A percentile compares a stretch with the other conserved stretches of the same genome.
Conservation (phyloP, 2,797 vertebrate genomes). For the Etheostoma nigrum region DNA sequence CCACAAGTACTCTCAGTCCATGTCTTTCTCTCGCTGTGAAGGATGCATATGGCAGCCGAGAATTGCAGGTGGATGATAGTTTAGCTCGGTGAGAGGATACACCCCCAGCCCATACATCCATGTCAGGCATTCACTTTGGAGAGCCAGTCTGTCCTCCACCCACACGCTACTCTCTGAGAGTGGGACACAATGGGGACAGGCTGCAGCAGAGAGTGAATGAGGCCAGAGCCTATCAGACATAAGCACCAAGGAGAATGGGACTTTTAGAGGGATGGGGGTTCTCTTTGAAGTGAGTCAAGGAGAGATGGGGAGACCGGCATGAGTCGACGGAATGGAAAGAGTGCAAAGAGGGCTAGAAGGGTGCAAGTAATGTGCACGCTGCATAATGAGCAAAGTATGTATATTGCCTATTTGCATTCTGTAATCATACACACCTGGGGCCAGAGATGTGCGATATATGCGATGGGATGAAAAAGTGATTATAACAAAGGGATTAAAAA, state of each 20-base stretch:
- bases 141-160: conserved; percentile 80
- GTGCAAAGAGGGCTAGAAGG: conserved; percentile 49
- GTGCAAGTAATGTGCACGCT: conserved; percentile 48
- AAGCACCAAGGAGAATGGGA: conserved; percentile 82
- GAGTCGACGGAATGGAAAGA: conserved; percentile 63
- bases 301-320: conserved; percentile 64
- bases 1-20: conserved; percentile 78
- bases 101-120: conserved; percentile 73
- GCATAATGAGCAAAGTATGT: conserved; percentile 57
- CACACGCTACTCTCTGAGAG: conserved; percentile 74
- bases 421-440: conserved; percentile 66
- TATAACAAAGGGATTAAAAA: conserved; percentile 69
- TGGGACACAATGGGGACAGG: conserved; percentile 83
- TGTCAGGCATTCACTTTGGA: conserved; percentile 77
- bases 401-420: conserved; percentile 68
- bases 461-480: conserved; percentile 50
- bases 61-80: conserved; percentile 80
- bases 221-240: conserved; percentile 82
- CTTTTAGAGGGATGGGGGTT: conserved; percentile 68
- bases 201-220: conserved; percentile 81
- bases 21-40: conserved; percentile 52
- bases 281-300: conserved; percentile 79
- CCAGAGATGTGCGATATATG: conserved; percentile 48
- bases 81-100: conserved; percentile 63
- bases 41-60: conserved; percentile 71